These are phyloP conservation scores for Arrhamphus sclerolepis DNA, from an alignment of 2,797 vertebrate species.

Conservation along the genomic window DNA sequence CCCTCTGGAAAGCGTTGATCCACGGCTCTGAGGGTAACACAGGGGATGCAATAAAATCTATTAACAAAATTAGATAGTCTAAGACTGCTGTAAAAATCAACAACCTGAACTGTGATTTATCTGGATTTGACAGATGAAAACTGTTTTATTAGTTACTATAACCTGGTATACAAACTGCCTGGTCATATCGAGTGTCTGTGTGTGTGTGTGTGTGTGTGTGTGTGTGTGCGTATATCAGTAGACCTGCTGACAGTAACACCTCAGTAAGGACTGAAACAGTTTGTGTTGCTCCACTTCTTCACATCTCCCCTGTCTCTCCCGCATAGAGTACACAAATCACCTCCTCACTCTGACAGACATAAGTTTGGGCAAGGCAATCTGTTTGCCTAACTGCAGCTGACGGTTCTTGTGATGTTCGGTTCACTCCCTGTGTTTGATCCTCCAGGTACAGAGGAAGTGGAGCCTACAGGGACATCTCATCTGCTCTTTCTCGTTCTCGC, in stretches of 20 bases:
- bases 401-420: constrained; percentile 61
- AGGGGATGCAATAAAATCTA: no score
- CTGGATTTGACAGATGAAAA: no score
- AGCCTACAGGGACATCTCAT: constrained; percentile 55
- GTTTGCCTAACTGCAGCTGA: constrained; percentile 68
- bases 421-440: constrained; percentile 69
- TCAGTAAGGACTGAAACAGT: constrained; percentile 10
- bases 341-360: constrained; percentile 50
- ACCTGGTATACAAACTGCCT: no score
- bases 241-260: background rate
- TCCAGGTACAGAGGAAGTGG: constrained; percentile 64
- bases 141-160: no score
- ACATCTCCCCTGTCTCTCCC: background rate
- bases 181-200: no score
- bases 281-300: constrained; percentile 4
- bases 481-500: constrained; percentile 53
- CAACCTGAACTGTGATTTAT: no score
- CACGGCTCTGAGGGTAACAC: no score
- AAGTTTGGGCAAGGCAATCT: constrained; percentile 61
- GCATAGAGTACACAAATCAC: constrained; percentile 5
- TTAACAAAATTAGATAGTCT: no score
- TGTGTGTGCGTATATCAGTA: background rate
- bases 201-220: no score
- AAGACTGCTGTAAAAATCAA: no score
- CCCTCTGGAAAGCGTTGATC: no score